Conservation (phyloP, 2,113 vertebrate species). For the Atractosteus spatula region DNA sequence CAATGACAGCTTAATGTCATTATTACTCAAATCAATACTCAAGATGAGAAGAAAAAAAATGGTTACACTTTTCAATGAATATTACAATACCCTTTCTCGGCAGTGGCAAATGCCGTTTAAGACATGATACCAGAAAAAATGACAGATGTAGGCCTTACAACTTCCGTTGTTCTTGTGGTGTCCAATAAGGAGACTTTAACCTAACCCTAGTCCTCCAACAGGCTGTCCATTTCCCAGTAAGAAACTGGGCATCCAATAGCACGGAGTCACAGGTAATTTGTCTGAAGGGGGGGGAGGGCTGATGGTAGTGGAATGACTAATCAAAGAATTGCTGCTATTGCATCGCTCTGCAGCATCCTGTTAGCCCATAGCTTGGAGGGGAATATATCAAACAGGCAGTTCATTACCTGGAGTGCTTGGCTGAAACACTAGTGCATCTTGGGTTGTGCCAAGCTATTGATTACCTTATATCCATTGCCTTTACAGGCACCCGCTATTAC, state of each 20-base stretch:
- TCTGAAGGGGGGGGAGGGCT: slow-evolving; percentile 25
- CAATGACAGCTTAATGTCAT: no score
- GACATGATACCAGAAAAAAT: no score
- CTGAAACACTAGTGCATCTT: slow-evolving; percentile 36
- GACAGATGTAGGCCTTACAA: neutral
- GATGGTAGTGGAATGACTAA: slow-evolving; percentile 57
- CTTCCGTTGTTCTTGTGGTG: neutral
- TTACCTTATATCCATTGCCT: slow-evolving; percentile 32
- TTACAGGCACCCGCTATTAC: slow-evolving; percentile 25
- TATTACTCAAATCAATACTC: no score
- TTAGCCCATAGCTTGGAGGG: slow-evolving; percentile 35
- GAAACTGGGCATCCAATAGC: neutral
- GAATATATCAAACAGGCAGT: slow-evolving; percentile 69
- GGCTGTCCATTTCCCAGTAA: neutral
- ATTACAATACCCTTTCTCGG: no score
- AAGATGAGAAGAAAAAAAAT: no score
- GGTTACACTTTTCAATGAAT: no score
- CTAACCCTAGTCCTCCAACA: neutral
- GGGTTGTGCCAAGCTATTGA: slow-evolving; percentile 52
- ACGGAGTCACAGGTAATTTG: slow-evolving; percentile 16
- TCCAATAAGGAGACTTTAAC: neutral
- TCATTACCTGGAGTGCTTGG: slow-evolving; percentile 75
- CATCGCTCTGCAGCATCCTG: slow-evolving; percentile 55
- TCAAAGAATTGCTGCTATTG: slow-evolving; percentile 68
- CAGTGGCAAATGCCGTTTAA: no score